phyloP scores from a whole-genome alignment of 2,888 invertebrate species.

The Pegoplata infirma region DNA sequence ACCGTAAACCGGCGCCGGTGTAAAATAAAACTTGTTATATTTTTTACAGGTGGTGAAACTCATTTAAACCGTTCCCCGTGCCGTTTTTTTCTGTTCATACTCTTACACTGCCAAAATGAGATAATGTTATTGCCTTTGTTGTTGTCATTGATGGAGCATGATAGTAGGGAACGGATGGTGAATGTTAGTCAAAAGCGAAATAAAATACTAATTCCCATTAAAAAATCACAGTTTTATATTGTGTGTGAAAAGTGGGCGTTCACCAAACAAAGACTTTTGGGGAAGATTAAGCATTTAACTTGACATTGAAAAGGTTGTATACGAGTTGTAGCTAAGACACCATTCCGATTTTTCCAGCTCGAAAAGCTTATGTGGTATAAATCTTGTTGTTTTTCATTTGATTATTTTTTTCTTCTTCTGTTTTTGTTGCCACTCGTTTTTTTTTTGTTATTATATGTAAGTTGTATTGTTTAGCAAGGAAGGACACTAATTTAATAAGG shows the following conservation, averaged over 20 bases:
- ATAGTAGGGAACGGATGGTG: constrained; percentile 2
- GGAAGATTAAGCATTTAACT: constrained; percentile 62
- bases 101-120: no score
- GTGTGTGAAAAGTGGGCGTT: constrained; percentile 62
- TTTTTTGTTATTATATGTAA: no score
- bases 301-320: constrained; percentile 63
- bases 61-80: no score
- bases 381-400: constrained; percentile 58
- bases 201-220: constrained; percentile 61
- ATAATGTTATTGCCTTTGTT: constrained; percentile 47
- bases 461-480: no score
- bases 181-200: constrained; percentile 44
- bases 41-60: no score
- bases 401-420: constrained; percentile 16
- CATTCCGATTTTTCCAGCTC: constrained; percentile 30
- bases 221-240: constrained; percentile 55
- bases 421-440: constrained; percentile 16
- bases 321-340: constrained; percentile 32
- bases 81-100: no score
- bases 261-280: constrained; percentile 52
- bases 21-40: no score
- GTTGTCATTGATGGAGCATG: constrained; percentile 13
- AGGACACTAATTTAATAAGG: constrained; percentile 63
- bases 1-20: no score
- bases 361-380: constrained; percentile 54